Base-by-base conservation (phyloP, 2,888 invertebrate genomes). In the Diarsia dahlii region DNA sequence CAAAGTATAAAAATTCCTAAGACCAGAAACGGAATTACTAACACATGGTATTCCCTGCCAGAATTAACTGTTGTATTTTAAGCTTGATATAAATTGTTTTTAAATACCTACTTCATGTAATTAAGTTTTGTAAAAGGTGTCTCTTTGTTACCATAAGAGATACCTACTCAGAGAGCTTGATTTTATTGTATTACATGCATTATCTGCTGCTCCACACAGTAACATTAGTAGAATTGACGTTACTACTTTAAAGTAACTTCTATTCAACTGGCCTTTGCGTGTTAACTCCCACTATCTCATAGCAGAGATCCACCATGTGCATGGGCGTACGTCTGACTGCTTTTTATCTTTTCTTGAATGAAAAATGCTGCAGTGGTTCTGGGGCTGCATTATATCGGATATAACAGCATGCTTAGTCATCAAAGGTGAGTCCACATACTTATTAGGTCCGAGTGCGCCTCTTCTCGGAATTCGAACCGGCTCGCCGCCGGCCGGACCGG, bases 401-500 rank as follows among this genome's bases (percentile, higher is more conserved):
- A 71, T 75, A 83, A 54, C 78, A 84, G 84, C 81, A 73, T 78
- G 88, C 86, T 90, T 90, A 89, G 90, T 91, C 90, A 91, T 86
- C 87, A 83, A 75, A 82, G 81, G 74, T 84, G 65, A 83, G 81
- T 86, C 79, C 82, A 84, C 84, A 81, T 87, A 84, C 86, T 88
- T 89, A 88, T 89, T 88, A 87, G 87, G 84, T 76, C 72, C 82
- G 84, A 71, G 77, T 84, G 68, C 76, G 81, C 81, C 78, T 82
- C 84, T 81, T 88, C 86, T 86, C 88, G 82, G 87, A 88, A 89
- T 88, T 88, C 87, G 84, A 79, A 75, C 79, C 83, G 88, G 82
- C 67, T 77, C 75, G 80, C 81, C 76, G 80, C 81, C 76, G 28
- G 83, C 72, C 63, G 56, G 84, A 93, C 93, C 91, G 93, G 93